Base-by-base conservation (phyloP, 2,888 invertebrate genomes). In the Pinctada fucata region DNA sequence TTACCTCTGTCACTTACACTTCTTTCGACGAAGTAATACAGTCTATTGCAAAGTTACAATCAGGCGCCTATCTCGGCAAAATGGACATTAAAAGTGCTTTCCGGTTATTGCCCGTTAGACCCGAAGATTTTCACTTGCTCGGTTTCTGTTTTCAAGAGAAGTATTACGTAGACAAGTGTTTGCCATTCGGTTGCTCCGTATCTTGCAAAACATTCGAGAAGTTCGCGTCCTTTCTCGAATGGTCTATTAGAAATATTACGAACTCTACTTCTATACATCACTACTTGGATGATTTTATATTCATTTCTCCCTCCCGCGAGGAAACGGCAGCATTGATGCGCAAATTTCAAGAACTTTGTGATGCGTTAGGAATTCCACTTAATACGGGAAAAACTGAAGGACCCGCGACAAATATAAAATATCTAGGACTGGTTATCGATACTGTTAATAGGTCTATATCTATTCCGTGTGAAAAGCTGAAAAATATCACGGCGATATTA, bases 1-100 rank as follows among this genome's bases (percentile, higher is more conserved):
- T 73, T 47, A 69, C 65, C 50, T 70, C 73, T 2, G 76, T 80
- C 0, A 69, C 69, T 13, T 80, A 82, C 50, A 75, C 80, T 48
- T 69, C 72, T 4, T 78, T 82, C 70, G 80, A 78, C 64, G n/a
- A 69, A n/a, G 81, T 78, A 0, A 64, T 81, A 47, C 4, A 69
- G 3, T 72, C 75, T 68, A 50, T 78, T 2, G 72, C 76, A 74
- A 52, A 72, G 1, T 58, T 76, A 31, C 79, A 80, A 1, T 10
- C 58, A 65, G 72, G 75, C 0, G 58, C 63, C 10, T n/a, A 48
- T 13, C 48, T 75, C 13, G 79, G 75, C 13, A 81, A 83, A 76
- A 70, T 76, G 51, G 80, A 82, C 49, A 65, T 82, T 10, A 80
- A 82, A 63, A 77, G 66, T 74, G 79, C 82, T n/a, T 52, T 75